Percentiles rank a stretch among this genome's conserved stretches.
These are phyloP conservation scores for Poliocrania exsul DNA, from an alignment of 2,797 vertebrate species.

Conservation along the genomic window DNA sequence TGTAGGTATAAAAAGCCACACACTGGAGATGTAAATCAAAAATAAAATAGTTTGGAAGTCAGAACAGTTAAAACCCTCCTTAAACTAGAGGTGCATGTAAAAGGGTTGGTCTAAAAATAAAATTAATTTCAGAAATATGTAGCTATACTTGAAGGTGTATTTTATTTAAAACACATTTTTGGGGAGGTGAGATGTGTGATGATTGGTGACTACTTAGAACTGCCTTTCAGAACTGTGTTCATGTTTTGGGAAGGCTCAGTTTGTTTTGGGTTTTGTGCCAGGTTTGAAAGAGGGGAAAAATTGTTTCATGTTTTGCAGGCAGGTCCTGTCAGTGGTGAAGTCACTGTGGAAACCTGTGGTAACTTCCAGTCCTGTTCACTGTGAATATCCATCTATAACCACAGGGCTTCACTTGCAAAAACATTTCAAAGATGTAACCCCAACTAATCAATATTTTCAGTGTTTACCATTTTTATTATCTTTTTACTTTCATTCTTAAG, in stretches of 20 bases:
- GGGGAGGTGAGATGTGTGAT: background rate
- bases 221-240: background rate
- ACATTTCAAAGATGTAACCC: background rate
- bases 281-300: constrained; percentile 18
- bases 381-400: background rate
- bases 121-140: background rate
- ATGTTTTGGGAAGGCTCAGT: background rate
- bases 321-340: background rate
- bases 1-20: background rate
- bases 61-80: background rate
- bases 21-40: background rate
- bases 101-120: background rate
- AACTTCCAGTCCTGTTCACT: background rate
- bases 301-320: background rate
- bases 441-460: background rate
- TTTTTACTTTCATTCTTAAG: background rate
- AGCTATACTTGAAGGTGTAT: background rate
- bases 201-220: background rate
- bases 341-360: background rate
- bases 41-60: background rate
- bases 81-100: background rate
- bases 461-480: background rate
- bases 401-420: background rate
- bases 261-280: background rate
- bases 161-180: background rate